A percentile compares a stretch with the other conserved stretches of the same genome.
Evolutionary conservation across 64 coral and sea anemone genomes (phyloP).

Genomic region (Stichodactyla helianthus): DNA sequence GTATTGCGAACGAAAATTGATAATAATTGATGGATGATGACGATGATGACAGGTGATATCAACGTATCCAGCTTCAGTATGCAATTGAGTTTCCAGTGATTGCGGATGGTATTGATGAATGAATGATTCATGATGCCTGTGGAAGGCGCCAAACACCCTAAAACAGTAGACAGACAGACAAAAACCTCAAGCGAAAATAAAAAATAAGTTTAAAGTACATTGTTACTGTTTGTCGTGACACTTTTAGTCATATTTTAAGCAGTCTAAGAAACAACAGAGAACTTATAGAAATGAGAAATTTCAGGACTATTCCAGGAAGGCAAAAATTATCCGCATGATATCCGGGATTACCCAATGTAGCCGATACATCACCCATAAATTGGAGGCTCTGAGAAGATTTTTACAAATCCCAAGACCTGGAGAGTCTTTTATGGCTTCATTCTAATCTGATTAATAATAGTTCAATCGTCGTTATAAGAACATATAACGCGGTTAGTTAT

Average conservation of each 20-base stretch:
- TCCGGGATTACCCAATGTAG: neutral
- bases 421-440: neutral
- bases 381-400: neutral
- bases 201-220: too few species aligned
- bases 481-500: neutral
- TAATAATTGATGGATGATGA: too few species aligned
- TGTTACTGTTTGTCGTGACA: too few species aligned
- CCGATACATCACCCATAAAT: neutral
- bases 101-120: neutral
- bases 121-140: neutral
- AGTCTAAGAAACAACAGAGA: too few species aligned
- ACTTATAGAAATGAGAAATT: too few species aligned
- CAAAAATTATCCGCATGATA: neutral
- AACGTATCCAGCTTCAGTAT: too few species aligned
- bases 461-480: neutral
- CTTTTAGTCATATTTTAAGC: too few species aligned
- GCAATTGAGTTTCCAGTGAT: neutral
- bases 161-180: neutral
- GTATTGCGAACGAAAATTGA: too few species aligned
- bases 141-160: neutral
- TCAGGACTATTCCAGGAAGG: too few species aligned
- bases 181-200: too few species aligned
- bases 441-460: neutral
- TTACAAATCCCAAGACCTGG: neutral
- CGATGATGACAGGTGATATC: too few species aligned